Base-by-base conservation (phyloP, 1,140 invertebrate species). In the Aphelinus certus region DNA sequence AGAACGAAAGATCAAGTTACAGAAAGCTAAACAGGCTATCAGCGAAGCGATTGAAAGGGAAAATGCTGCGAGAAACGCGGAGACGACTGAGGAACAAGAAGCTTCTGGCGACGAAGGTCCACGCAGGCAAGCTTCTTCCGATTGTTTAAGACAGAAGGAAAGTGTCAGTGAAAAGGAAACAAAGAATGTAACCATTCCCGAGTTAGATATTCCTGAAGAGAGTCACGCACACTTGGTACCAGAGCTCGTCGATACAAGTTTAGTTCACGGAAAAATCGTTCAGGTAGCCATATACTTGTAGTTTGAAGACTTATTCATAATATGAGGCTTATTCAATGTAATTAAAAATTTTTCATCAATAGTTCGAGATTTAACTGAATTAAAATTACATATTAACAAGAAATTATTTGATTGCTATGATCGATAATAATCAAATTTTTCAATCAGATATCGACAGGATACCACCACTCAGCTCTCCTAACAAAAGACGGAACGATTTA, bases 381-480 rank as follows among this genome's bases (percentile, higher is more conserved):
- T 26, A 26, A 26, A 26, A 26, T 26, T 0, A 26, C 26, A 26
- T 26, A 26, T 26, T 26, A 26, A 26, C 26, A 26, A 57, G n/a
- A 68, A 68, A 42, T 68, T 55, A 61, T 57, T 57, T 66, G n/a
- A 58, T 63, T 60, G 66, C 6, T 57, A 26, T 68, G 9, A 26
- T 26, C 26, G 26, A 26, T 26, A 26, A 26, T 26, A 26, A 26
- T 26, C 26, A 26, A 26, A 26, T 26, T 26, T 26, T 26, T 47
- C 1, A 56, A 10, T 3, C 9, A 92, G 90, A 88, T 93, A 79
- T 87, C 90, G 73, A 91, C 91, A 79, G 93, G 93, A 10, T 92
- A 90, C 80, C 91, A 92, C 78, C 93, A 95, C 81, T 91, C 90
- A 64, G 88, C 90, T 10, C 78, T 94, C n/a, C 78, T 94, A 49